Evolutionary conservation across 2,888 invertebrate genomes (phyloP).

Genomic region (Dynastes hyllus): DNA sequence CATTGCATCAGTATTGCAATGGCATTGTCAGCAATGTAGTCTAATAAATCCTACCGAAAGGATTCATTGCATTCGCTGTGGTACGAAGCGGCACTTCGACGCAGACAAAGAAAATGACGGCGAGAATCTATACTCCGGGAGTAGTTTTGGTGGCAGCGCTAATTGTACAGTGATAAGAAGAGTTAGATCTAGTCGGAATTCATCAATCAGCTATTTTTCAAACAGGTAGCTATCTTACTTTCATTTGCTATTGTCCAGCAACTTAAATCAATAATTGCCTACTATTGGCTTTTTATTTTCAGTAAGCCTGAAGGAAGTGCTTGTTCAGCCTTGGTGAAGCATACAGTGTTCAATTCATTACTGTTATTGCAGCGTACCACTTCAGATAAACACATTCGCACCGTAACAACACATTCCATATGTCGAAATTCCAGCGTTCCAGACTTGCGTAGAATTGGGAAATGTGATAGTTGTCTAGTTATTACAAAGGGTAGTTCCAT

Average conservation of each 20-base stretch:
- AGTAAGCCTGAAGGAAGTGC: slow-evolving; percentile 56
- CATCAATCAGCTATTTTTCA: slow-evolving; percentile 54
- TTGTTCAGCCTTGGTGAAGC: slow-evolving; percentile 64
- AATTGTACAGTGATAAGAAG: slow-evolving; percentile 68
- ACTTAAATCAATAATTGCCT: slow-evolving; percentile 61
- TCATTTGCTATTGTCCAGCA: slow-evolving; percentile 44
- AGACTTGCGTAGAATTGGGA: slow-evolving; percentile 53
- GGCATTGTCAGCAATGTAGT: slow-evolving; percentile 92
- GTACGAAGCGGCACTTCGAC: slow-evolving; percentile 75
- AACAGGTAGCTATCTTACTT: slow-evolving; percentile 51
- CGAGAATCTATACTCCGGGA: slow-evolving; percentile 57
- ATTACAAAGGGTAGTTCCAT: slow-evolving; percentile 55
- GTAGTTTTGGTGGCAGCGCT: slow-evolving; percentile 62
- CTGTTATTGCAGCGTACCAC: slow-evolving; percentile 57
- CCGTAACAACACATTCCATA: slow-evolving; percentile 48
- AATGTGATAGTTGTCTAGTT: slow-evolving; percentile 59
- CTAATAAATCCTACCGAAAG: slow-evolving; percentile 92
- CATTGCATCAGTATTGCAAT: slow-evolving; percentile 94
- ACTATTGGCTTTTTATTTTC: slow-evolving; percentile 57
- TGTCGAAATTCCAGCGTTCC: slow-evolving; percentile 57
- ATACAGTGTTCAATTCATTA: slow-evolving; percentile 60
- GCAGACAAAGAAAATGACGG: slow-evolving; percentile 64
- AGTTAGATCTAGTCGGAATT: slow-evolving; percentile 59
- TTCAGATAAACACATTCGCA: slow-evolving; percentile 49
- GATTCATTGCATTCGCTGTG: slow-evolving; percentile 89